Base-by-base conservation (phyloP, 2,113 vertebrate genomes). In the Atlantisia rogersi region DNA sequence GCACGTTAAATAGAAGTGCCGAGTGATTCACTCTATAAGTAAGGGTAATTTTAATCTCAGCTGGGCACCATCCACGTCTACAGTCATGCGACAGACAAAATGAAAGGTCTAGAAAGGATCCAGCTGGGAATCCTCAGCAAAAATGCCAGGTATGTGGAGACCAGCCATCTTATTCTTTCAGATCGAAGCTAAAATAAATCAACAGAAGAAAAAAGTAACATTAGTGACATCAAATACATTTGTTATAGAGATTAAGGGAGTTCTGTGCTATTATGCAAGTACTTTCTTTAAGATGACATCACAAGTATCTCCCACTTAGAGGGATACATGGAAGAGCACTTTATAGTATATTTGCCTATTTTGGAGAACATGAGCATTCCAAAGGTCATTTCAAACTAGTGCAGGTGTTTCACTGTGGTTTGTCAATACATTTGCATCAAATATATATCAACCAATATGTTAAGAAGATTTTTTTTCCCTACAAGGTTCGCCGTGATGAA, bases 21-120 rank as follows among this genome's bases (percentile, higher is more conserved):
- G 46, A 74, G 20, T 70, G 21, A 75, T 82, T 84, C 26, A 11
- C 16, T 67, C 4, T 50, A 15, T 26, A 53, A 55, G 16, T 65
- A 64, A 82, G 46, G 20, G 37, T 78, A 85, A 88, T 94, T 95
- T 88, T 90, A 73, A 73, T 79, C 70, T 89, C 71, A 71, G 24
- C 35, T 77, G 76, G 56, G 28, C n/a, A 88, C 14, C 1, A 3
- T 74, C 18, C 64, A 81, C 11, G n/a, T 86, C 59, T 60, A 29
- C 17, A 73, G 22, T 15, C 48, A 73, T 11, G 24, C 69, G 68
- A 73, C 32, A 80, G 62, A 48, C 21, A 74, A 67, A 91, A 63
- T 6, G 4, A 84, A 84, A 89, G 35, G 11, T 14, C 37, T 78
- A 28, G 18, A 31, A 28, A 71, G 28, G 37, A 75, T 75, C 42